Base-by-base conservation (phyloP, 2,797 vertebrate genomes). In the Erpetoichthys calabaricus region DNA sequence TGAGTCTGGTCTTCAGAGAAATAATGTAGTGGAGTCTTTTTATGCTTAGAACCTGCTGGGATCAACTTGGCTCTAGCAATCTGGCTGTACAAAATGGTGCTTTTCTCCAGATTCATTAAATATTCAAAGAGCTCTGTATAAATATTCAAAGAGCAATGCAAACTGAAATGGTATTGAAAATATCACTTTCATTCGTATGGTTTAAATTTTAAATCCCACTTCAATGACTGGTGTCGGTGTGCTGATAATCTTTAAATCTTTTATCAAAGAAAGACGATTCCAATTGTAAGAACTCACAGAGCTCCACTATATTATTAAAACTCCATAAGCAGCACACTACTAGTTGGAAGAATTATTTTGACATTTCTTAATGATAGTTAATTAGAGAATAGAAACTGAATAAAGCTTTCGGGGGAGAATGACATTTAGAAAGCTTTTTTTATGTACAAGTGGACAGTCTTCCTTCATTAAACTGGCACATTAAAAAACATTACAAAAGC, bases 101-200 rank as follows among this genome's bases (percentile, higher is more conserved):
- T 49, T 3, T 49, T 42, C n/a, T 5, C 53, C 41, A 54, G n/a
- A 43, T 42, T 54, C 53, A 42, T 54, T 54, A 54, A 54, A 54
- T 54, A 54, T 54, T 54, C 53, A 41, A 42, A 43, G 41, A 42
- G 41, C 53, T 42, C 6, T 42, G 55, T 63, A 63, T 43, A 43
- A 57, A 25, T 25, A 25, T 25, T 25, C 25, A 25, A 25, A 3
- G 45, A 44, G 10, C 44, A 8, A 25, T 3, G 5, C 45, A 46
- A 53, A 42, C 50, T 9, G 5, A n/a, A 42, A 46, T 46, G 8
- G 47, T 10, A 42, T 10, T 8, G 51, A 53, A 51, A 46, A 54
- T 46, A 7, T 9, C 6, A 53, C 5, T n/a, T 59, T 53, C 44
- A 53, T 8, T n/a, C 51, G 2, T 52, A 6, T 45, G 9, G 51